phyloP scores from a whole-genome alignment of 2,888 invertebrate species.

The Ellobium chinense region DNA sequence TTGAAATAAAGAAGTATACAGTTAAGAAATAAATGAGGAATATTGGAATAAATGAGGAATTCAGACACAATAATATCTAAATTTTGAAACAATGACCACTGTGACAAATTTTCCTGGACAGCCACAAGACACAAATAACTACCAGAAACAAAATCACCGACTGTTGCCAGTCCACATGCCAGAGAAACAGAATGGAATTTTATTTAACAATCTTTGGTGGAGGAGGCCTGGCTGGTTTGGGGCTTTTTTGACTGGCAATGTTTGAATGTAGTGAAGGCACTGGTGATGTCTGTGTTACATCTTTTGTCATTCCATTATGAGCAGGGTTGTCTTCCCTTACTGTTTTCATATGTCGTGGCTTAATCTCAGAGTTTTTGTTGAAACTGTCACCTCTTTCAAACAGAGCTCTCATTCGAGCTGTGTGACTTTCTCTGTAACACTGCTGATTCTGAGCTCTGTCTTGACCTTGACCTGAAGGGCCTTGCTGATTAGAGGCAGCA shows the following conservation, averaged over 20 bases:
- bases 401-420: neutral
- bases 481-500: neutral
- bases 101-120: no score
- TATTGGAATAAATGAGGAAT: no score
- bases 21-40: no score
- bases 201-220: constrained; percentile 23
- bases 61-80: no score
- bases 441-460: neutral
- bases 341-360: neutral
- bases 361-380: neutral
- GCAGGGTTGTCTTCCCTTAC: neutral
- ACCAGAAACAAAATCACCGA: no score
- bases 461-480: neutral
- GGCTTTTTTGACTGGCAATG: neutral
- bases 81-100: no score
- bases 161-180: no score
- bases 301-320: neutral
- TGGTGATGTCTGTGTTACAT: neutral
- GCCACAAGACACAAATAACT: no score
- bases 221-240: constrained; percentile 14
- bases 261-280: neutral
- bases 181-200: no score
- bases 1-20: no score
- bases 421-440: neutral
- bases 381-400: neutral